phyloP scores from a whole-genome alignment of 2,888 invertebrate species.

The Candidula unifasciata region DNA sequence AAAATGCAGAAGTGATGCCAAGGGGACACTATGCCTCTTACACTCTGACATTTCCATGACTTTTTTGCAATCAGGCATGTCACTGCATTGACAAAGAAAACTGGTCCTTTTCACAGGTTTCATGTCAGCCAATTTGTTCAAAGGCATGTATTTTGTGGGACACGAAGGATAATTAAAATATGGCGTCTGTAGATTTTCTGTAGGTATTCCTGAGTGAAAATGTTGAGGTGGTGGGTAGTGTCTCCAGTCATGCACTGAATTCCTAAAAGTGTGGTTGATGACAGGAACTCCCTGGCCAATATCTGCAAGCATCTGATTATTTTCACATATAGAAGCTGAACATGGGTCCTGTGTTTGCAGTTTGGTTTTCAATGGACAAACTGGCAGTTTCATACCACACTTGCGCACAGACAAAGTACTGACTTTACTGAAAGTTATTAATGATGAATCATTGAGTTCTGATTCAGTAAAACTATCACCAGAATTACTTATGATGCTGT shows the following conservation, averaged over 20 bases:
- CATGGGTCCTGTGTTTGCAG: background rate
- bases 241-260: background rate
- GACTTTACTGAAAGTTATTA: background rate
- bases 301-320: background rate
- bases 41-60: background rate
- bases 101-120: background rate
- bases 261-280: background rate
- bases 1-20: constrained; percentile 7
- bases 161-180: background rate
- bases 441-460: background rate
- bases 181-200: background rate
- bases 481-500: background rate
- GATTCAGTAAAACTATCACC: background rate
- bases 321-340: background rate
- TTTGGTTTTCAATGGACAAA: background rate
- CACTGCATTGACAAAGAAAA: too few relatives aligned
- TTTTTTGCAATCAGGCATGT: background rate
- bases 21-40: constrained; percentile 21
- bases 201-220: background rate
- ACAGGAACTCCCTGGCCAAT: background rate
- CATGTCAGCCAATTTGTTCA: background rate
- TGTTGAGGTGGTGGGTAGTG: background rate
- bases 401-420: background rate
- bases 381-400: background rate
- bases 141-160: background rate